These are phyloP conservation scores for Galemys pyrenaicus DNA, from an alignment of 2,113 vertebrate genomes.

Conservation along the genomic window DNA sequence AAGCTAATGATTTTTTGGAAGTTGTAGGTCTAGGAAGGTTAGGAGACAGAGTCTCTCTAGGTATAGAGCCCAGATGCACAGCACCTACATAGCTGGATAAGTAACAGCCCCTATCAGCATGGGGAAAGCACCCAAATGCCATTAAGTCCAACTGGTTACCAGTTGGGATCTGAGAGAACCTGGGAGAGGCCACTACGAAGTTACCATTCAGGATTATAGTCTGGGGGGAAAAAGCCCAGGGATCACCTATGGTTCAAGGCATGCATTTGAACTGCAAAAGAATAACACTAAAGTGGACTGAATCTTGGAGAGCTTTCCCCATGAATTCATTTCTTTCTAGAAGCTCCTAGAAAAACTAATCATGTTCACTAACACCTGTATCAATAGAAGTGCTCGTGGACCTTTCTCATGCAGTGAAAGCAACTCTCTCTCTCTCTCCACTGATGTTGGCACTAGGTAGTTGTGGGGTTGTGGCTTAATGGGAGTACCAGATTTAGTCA, in stretches of 20 bases:
- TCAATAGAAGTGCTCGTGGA: background rate
- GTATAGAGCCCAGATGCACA: background rate
- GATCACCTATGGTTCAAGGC: background rate
- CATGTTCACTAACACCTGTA: background rate
- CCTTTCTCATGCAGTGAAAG: background rate
- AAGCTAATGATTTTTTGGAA: background rate
- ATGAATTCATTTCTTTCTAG: background rate
- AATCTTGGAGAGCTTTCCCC: background rate
- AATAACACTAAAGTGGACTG: accelerated
- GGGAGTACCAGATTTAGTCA: background rate
- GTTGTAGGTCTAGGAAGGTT: background rate
- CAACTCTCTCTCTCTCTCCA: background rate
- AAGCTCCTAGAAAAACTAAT: background rate
- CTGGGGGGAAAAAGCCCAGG: too few relatives aligned
- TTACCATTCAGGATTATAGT: background rate
- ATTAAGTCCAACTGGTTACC: background rate
- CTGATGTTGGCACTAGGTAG: accelerated
- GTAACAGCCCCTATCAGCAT: background rate
- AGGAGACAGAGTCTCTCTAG: background rate
- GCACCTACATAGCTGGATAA: accelerated
- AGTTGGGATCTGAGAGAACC: too few relatives aligned
- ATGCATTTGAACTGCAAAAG: background rate
- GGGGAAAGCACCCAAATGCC: accelerated
- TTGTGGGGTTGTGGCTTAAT: accelerated
- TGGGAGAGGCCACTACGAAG: background rate